Percentiles rank a stretch among this genome's conserved stretches.
Evolutionary conservation across 2,888 invertebrate genomes (phyloP).

Genomic region (Cactoblastis cactorum): DNA sequence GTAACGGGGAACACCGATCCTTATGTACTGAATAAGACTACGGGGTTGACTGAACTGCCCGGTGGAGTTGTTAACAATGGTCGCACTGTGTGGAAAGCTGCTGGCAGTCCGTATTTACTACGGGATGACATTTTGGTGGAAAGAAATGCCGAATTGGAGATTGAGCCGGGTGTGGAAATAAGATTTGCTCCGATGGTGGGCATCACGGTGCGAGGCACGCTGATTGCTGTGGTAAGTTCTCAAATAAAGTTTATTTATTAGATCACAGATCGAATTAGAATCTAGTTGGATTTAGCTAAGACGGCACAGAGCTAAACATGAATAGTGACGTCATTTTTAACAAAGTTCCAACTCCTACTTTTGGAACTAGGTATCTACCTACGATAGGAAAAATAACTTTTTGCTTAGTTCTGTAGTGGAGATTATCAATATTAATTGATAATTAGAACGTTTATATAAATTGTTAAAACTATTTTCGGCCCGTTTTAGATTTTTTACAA

Average conservation of each 20-base stretch:
- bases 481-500: no score
- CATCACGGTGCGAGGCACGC: constrained; percentile 93
- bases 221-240: constrained; percentile 91
- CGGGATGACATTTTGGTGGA: constrained; percentile 90
- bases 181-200: constrained; percentile 95
- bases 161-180: constrained; percentile 94
- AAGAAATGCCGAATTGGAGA: constrained; percentile 86
- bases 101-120: constrained; percentile 86
- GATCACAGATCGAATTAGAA: constrained; percentile 11
- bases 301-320: constrained; percentile 22
- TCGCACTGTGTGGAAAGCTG: constrained; percentile 73
- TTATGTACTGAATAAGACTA: constrained; percentile 63
- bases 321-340: background rate
- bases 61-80: constrained; percentile 82
- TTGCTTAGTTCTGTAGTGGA: no score
- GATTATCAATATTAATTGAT: no score
- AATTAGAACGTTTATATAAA: no score
- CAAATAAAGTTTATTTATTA: background rate
- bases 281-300: constrained; percentile 24
- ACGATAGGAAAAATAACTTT: no score
- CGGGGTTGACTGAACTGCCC: constrained; percentile 78
- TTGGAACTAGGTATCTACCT: no score
- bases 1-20: constrained; percentile 49
- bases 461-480: no score
- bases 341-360: no score